Evolutionary conservation across 92 coral and sea anemone genomes (phyloP).

Genomic region (Epizoanthus ramosus): DNA sequence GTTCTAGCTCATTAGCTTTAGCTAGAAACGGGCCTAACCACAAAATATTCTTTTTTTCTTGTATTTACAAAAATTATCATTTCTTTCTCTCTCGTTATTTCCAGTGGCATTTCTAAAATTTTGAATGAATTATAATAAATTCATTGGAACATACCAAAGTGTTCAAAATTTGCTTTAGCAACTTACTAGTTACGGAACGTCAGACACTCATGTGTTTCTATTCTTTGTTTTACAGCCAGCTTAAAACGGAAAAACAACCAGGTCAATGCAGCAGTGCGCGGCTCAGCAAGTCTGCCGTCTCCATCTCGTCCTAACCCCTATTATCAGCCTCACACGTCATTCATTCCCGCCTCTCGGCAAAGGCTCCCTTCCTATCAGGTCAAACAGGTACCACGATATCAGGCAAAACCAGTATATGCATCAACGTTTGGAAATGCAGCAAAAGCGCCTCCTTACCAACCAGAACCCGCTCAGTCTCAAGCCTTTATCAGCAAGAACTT

Average conservation of each 20-base stretch:
- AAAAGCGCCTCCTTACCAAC: not conserved
- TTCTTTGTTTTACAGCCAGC: constrained; percentile 6
- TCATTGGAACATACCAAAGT: no score
- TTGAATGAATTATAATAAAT: no score
- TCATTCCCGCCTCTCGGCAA: not conserved
- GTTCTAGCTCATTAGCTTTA: no score
- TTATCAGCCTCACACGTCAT: not conserved
- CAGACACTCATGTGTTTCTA: not conserved
- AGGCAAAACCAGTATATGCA: not conserved
- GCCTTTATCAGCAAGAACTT: constrained; percentile 26
- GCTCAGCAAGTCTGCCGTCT: constrained; percentile 5
- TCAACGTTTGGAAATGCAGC: not conserved
- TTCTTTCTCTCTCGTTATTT: no score
- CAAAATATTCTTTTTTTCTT: no score
- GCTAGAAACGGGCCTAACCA: no score
- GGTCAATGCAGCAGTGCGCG: not conserved
- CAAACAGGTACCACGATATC: not conserved
- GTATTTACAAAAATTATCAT: no score
- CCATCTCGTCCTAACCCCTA: not conserved
- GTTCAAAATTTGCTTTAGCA: no score
- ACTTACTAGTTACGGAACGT: no score
- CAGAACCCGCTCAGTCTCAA: constrained; percentile 17
- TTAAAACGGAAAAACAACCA: not conserved
- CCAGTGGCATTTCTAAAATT: no score
- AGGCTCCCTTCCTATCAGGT: not conserved